Conservation (phyloP, 1,140 invertebrate genomes). For the Galleria mellonella region DNA sequence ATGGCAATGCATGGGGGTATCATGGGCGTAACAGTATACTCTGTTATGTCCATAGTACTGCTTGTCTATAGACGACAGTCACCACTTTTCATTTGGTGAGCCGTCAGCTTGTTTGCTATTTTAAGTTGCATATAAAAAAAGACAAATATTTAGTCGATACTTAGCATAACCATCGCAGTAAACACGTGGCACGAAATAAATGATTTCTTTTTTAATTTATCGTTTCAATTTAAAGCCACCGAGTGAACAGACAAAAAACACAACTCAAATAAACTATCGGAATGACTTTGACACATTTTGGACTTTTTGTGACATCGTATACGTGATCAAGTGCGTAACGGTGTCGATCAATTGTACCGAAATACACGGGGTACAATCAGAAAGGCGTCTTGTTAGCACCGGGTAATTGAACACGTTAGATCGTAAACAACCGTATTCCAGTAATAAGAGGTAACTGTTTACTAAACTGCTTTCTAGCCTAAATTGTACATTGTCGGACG, state of each 20-base stretch:
- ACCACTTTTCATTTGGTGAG: too few species aligned
- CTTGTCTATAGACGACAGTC: too few species aligned
- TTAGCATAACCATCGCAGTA: not conserved
- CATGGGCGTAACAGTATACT: too few species aligned
- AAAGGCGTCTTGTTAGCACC: slow-evolving; percentile 34
- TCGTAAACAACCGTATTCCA: slow-evolving; percentile 8
- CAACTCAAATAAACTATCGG: not conserved
- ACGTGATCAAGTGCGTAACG: slow-evolving; percentile 15
- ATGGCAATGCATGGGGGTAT: too few species aligned
- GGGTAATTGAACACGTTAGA: slow-evolving; percentile 34
- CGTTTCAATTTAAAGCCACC: too few species aligned
- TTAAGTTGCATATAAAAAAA: too few species aligned
- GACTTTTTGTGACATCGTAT: slow-evolving; percentile 9
- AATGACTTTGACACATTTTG: slow-evolving; percentile 7
- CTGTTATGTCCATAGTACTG: too few species aligned
- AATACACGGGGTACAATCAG: slow-evolving; percentile 1
- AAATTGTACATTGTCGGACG: not conserved
- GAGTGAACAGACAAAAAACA: not conserved
- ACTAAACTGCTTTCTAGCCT: slow-evolving; percentile 1
- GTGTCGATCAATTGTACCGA: slow-evolving; percentile 14
- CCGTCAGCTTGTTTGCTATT: too few species aligned
- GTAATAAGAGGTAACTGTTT: slow-evolving; percentile 18
- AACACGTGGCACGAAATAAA: too few species aligned
- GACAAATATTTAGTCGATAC: too few species aligned
- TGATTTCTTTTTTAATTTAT: too few species aligned